These are phyloP conservation scores for Gadus macrocephalus DNA, from an alignment of 2,113 vertebrate genomes.

Conservation along the genomic window DNA sequence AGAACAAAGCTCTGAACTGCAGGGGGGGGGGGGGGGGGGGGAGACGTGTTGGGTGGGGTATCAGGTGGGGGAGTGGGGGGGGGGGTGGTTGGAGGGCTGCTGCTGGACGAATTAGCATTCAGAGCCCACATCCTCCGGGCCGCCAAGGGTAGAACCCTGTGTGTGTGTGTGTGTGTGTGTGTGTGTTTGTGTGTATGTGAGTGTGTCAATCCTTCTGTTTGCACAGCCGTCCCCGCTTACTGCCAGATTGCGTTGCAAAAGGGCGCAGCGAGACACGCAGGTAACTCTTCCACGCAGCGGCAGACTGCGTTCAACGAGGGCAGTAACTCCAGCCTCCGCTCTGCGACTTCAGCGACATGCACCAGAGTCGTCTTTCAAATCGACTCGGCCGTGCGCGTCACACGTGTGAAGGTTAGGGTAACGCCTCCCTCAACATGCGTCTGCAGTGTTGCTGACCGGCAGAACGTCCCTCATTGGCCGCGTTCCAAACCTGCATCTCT, in stretches of 20 bases:
- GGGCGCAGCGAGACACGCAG: neutral
- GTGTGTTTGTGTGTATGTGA: neutral
- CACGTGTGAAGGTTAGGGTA: conserved; percentile 43
- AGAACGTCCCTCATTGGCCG: conserved; percentile 38
- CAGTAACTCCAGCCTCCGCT: neutral
- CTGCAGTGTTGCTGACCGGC: conserved; percentile 41
- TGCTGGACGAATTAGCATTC: neutral
- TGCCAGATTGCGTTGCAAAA: neutral
- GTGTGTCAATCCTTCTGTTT: neutral
- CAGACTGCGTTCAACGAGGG: neutral
- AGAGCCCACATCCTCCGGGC: neutral
- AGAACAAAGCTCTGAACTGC: neutral
- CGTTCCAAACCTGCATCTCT: conserved; percentile 42
- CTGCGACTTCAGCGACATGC: conserved; percentile 38
- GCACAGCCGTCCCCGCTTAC: neutral
- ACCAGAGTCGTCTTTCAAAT: conserved; percentile 58
- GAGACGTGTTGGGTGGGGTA: no score
- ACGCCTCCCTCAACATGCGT: conserved; percentile 31
- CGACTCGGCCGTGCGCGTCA: conserved; percentile 44
- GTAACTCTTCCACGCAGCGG: neutral
- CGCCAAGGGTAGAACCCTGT: neutral
- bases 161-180: neutral
- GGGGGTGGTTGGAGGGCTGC: no score
- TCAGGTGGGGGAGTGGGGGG: no score
- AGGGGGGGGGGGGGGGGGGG: no score